Evolutionary conservation across 2,797 vertebrate genomes (phyloP).

Genomic region (Sebastes taczanowskii): DNA sequence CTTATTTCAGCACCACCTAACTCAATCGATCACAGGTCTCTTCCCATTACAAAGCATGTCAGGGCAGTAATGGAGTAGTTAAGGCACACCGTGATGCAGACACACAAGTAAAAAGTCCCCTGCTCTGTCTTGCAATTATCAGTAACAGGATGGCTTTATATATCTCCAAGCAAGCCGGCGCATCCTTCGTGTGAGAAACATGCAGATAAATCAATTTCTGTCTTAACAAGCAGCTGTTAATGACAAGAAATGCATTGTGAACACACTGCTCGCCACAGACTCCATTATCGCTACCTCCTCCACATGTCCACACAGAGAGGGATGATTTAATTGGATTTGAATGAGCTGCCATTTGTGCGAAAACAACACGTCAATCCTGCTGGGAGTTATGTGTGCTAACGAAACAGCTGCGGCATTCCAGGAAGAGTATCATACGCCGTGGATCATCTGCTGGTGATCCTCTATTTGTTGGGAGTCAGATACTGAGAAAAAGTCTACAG

Average conservation of each 20-base stretch:
- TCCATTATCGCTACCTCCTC: slow-evolving; percentile 50
- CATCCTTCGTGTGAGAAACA: slow-evolving; percentile 10
- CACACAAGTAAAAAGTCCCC: slow-evolving; percentile 2
- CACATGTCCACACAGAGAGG: slow-evolving; percentile 30
- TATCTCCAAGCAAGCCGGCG: slow-evolving; percentile 12
- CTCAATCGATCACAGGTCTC: slow-evolving; percentile 57
- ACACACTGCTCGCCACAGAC: slow-evolving; percentile 22
- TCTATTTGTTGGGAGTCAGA: neutral
- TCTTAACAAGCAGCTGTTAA: slow-evolving; percentile 51
- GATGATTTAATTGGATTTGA: slow-evolving; percentile 73
- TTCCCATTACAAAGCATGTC: slow-evolving; percentile 51
- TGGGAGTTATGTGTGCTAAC: slow-evolving; percentile 7
- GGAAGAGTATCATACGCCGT: neutral
- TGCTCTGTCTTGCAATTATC: slow-evolving; percentile 32
- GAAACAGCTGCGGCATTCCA: slow-evolving; percentile 5
- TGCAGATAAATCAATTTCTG: slow-evolving; percentile 40
- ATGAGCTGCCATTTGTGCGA: slow-evolving; percentile 64
- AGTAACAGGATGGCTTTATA: slow-evolving; percentile 18
- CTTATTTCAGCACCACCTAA: slow-evolving; percentile 13
- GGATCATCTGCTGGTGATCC: slow-evolving; percentile 4
- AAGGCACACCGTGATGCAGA: neutral
- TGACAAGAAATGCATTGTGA: slow-evolving; percentile 49
- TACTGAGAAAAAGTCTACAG: neutral
- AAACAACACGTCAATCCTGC: slow-evolving; percentile 58
- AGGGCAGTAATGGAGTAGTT: slow-evolving; percentile 32